Evolutionary conservation across 2,113 vertebrate genomes (phyloP).

Genomic region (Dromas ardeola): DNA sequence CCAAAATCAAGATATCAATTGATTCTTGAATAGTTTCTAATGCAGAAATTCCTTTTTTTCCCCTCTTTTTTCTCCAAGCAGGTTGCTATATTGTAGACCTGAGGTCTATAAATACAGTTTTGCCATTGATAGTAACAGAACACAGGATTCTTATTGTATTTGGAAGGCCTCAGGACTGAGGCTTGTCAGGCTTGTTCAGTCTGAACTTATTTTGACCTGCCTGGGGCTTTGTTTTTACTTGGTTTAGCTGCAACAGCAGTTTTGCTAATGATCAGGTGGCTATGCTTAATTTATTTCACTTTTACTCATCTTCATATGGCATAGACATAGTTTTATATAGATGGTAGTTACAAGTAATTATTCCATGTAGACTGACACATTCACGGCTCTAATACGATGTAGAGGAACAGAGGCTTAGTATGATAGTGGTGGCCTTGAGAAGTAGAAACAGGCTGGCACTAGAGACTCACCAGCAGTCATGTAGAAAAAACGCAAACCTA

Average conservation of each 20-base stretch:
- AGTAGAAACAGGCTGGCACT: not conserved
- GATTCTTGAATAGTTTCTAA: not conserved
- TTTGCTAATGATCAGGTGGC: not conserved
- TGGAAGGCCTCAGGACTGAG: not conserved
- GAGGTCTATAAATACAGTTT: not conserved
- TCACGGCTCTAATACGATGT: not conserved
- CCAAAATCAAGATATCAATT: not conserved
- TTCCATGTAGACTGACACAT: not conserved
- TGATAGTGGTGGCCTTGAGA: not conserved
- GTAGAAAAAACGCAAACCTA: not conserved
- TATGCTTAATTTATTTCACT: not conserved
- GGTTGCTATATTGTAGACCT: not conserved
- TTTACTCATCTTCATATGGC: not conserved
- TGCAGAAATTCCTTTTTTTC: not conserved
- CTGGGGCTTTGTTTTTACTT: not conserved
- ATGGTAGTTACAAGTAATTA: not conserved
- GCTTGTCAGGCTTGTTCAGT: not conserved
- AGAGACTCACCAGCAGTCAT: not conserved
- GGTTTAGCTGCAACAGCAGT: not conserved
- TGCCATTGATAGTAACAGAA: not conserved
- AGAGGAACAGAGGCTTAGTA: not conserved
- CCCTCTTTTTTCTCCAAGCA: not conserved
- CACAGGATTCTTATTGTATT: not conserved
- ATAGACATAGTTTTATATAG: not conserved
- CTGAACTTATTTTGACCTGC: not conserved